Base-by-base conservation (phyloP, 2,888 invertebrate species). In the Dryadula phaetusa region DNA sequence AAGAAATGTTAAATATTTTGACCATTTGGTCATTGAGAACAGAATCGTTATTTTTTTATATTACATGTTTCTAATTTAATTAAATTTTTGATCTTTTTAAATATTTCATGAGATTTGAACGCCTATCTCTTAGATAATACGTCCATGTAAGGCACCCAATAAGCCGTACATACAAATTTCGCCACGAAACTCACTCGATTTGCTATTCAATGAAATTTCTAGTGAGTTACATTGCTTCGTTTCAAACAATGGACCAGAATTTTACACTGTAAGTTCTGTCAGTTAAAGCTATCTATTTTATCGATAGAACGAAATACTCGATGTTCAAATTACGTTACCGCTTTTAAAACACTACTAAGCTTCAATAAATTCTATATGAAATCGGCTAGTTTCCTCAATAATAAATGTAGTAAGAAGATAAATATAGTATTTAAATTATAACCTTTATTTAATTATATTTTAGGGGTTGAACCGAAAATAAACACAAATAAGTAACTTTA, bases 261-360 rank as follows among this genome's bases (percentile, higher is more conserved):
- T 52, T 52, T 10, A 16, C 49, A 52, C 49, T 52, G 28, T 52
- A 32, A 28, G 52, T 32, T 52, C 28, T 52, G 52, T 52, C 28
- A 52, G 28, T 52, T 28, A 28, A 52, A 52, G 52, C 52, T 52
- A 52, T 52, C 52, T 32, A 52, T 52, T 52, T 52, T 52, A 16
- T 16, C 28, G 10, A 32, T 52, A 16, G 32, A 52, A 52, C 28
- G 28, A 52, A 52, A 52, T 52, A 52, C 52, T 52, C 52, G 28
- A 18, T 32, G 52, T 28, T 52, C 5, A n/a, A 28, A 16, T 37
- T 12, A 37, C 28, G 52, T 56, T 37, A 56, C 8, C 20, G 18
- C 37, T 37, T 34, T 22, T 56, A 37, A 52, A 18, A 52, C 32
- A 52, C 28, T 52, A 28, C 5, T 32, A 52, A 28, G 10, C 28